A percentile compares a stretch with the other conserved stretches of the same genome.
Conservation (phyloP, 2,888 invertebrate genomes). For the Octodonta nipae region DNA sequence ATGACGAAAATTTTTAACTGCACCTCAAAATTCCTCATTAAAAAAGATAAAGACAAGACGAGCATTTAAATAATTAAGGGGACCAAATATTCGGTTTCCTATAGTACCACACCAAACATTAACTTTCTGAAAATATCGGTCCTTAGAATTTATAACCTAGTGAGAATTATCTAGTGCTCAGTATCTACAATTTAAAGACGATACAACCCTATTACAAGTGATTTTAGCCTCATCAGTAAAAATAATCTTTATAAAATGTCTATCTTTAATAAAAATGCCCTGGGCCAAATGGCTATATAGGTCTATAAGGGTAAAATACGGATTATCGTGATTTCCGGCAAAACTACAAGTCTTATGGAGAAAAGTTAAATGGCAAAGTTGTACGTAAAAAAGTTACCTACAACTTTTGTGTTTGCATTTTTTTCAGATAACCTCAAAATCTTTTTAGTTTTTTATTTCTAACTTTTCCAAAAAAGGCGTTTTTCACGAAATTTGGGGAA, state of each 20-base stretch:
- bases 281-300: too few species aligned
- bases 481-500: too few species aligned
- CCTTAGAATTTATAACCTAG: slow-evolving; percentile 8
- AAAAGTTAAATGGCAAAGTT: too few species aligned
- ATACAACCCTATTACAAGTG: slow-evolving; percentile 8
- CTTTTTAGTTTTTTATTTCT: too few species aligned
- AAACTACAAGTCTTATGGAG: too few species aligned
- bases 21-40: neutral
- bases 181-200: slow-evolving; percentile 9
- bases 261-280: too few species aligned
- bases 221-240: slow-evolving; percentile 9
- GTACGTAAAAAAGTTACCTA: too few species aligned
- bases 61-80: slow-evolving; percentile 2
- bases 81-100: slow-evolving; percentile 7
- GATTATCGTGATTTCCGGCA: too few species aligned
- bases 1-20: neutral
- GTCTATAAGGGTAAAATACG: too few species aligned
- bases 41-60: neutral
- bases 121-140: slow-evolving; percentile 8
- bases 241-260: slow-evolving; percentile 5
- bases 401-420: too few species aligned
- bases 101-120: slow-evolving; percentile 10
- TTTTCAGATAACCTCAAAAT: too few species aligned
- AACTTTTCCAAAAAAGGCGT: too few species aligned
- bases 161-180: slow-evolving; percentile 8